Percentiles rank a stretch among this genome's conserved stretches.
These are phyloP conservation scores for Borostomias antarcticus DNA, from an alignment of 2,797 vertebrate genomes.

Conservation along the genomic window DNA sequence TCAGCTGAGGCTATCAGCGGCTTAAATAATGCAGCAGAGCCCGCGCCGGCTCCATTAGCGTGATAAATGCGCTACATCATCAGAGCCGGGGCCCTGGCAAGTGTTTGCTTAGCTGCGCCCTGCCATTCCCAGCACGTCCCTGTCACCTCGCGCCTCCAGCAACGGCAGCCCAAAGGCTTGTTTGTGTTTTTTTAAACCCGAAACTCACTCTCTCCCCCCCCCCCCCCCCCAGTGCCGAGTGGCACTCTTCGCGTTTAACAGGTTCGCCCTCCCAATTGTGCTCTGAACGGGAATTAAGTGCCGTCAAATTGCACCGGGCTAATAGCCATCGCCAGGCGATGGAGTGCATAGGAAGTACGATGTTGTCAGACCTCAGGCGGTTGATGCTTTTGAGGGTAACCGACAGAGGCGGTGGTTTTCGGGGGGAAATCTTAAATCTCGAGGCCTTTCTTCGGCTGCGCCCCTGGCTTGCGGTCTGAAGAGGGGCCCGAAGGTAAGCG, in stretches of 20 bases:
- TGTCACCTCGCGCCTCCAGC: slow-evolving; percentile 34
- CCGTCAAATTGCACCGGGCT: too few relatives aligned
- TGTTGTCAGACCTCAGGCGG: too few relatives aligned
- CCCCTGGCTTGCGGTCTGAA: neutral
- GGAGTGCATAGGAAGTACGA: too few relatives aligned
- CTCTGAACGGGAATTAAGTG: too few relatives aligned
- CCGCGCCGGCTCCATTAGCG: slow-evolving; percentile 37
- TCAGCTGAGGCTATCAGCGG: slow-evolving; percentile 49
- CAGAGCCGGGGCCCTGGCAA: slow-evolving; percentile 13
- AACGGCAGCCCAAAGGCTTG: neutral
- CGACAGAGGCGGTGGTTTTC: too few relatives aligned
- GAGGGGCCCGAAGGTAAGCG: neutral
- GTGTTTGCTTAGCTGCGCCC: slow-evolving; percentile 38
- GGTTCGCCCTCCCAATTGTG: too few relatives aligned
- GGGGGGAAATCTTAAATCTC: neutral
- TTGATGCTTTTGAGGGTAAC: too few relatives aligned
- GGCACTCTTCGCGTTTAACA: too few relatives aligned
- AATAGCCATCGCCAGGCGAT: too few relatives aligned
- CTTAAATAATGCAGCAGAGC: slow-evolving; percentile 58
- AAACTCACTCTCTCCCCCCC: too few relatives aligned
- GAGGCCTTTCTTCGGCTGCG: neutral
- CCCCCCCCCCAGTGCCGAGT: too few relatives aligned
- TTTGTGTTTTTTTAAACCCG: neutral
- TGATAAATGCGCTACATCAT: slow-evolving; percentile 52
- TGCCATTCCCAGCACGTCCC: slow-evolving; percentile 23